A percentile compares a stretch with the other conserved stretches of the same genome.
phyloP scores from a whole-genome alignment of 2,113 vertebrate genomes.

The Onychostoma macrolepis region DNA sequence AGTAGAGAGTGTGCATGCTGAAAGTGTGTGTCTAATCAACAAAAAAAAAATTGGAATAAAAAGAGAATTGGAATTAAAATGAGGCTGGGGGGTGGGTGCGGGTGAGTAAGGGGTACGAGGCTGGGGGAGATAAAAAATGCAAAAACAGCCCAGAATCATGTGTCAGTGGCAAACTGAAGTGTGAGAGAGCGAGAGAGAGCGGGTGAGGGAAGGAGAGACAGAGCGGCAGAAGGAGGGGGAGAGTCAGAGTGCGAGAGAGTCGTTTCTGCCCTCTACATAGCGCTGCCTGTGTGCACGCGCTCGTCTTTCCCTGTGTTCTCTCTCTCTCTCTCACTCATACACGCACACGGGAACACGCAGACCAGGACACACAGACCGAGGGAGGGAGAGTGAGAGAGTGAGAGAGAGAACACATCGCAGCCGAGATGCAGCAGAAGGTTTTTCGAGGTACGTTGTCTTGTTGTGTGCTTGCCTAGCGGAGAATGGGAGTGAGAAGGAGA shows the following conservation, averaged over 20 bases:
- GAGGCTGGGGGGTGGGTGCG: constrained; percentile 26
- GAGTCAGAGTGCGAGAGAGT: constrained; percentile 68
- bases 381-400: constrained; percentile 69
- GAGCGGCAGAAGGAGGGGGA: constrained; percentile 58
- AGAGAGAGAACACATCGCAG: constrained; percentile 81
- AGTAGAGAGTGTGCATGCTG: constrained; percentile 68
- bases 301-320: constrained; percentile 52
- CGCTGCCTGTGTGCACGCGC: constrained; percentile 70
- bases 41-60: constrained; percentile 73
- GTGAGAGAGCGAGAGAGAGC: constrained; percentile 61
- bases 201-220: constrained; percentile 50
- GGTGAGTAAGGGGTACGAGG: constrained; percentile 48
- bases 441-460: constrained; percentile 83
- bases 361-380: constrained; percentile 65
- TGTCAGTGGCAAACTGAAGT: constrained; percentile 76
- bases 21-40: constrained; percentile 66
- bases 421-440: constrained; percentile 84
- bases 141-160: constrained; percentile 77
- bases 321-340: constrained; percentile 50
- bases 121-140: constrained; percentile 59
- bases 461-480: constrained; percentile 79
- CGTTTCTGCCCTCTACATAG: constrained; percentile 83
- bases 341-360: constrained; percentile 70
- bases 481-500: constrained; percentile 71
- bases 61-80: constrained; percentile 76